A percentile compares a stretch with the other conserved stretches of the same genome.
These are phyloP conservation scores for Platygyra sinensis DNA, from an alignment of 64 coral and sea anemone genomes.

Conservation along the genomic window DNA sequence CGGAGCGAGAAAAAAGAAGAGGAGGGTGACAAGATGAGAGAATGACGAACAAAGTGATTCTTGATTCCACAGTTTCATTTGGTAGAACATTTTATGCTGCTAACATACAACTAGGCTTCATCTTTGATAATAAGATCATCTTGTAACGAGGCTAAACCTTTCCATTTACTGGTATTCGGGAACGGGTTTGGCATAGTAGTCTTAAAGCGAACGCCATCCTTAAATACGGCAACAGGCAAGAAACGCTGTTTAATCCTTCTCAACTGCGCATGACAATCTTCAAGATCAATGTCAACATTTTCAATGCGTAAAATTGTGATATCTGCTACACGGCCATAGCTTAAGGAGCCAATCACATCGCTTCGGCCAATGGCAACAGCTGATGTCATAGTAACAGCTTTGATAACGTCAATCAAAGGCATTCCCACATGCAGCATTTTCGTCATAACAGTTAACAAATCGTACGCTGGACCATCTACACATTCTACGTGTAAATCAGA, in stretches of 20 bases:
- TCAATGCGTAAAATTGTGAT: conserved; percentile 64
- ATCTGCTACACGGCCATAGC: conserved; percentile 40
- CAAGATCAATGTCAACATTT: conserved; percentile 66
- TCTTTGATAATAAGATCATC: conserved; percentile 4
- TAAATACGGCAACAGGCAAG: conserved; percentile 77
- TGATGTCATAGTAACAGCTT: conserved; percentile 69
- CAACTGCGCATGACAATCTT: conserved; percentile 75
- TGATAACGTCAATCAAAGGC: conserved; percentile 73
- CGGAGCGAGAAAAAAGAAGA: too few relatives aligned
- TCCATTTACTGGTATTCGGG: conserved; percentile 30
- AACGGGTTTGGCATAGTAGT: conserved; percentile 22
- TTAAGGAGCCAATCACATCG: conserved; percentile 61
- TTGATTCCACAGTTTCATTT: too few relatives aligned
- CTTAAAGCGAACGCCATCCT: conserved; percentile 29
- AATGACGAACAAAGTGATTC: too few relatives aligned
- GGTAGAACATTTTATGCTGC: too few relatives aligned
- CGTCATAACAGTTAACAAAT: conserved; percentile 83
- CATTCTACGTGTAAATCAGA: conserved; percentile 76
- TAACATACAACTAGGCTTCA: neutral
- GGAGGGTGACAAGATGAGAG: too few relatives aligned
- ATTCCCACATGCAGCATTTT: conserved; percentile 88
- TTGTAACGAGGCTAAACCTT: neutral
- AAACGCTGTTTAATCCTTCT: conserved; percentile 48
- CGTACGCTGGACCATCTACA: conserved; percentile 73
- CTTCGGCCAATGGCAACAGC: conserved; percentile 67